These are phyloP conservation scores for Scelioninae gen. 1 DNA, from an alignment of 2,888 invertebrate genomes.

Conservation along the genomic window DNA sequence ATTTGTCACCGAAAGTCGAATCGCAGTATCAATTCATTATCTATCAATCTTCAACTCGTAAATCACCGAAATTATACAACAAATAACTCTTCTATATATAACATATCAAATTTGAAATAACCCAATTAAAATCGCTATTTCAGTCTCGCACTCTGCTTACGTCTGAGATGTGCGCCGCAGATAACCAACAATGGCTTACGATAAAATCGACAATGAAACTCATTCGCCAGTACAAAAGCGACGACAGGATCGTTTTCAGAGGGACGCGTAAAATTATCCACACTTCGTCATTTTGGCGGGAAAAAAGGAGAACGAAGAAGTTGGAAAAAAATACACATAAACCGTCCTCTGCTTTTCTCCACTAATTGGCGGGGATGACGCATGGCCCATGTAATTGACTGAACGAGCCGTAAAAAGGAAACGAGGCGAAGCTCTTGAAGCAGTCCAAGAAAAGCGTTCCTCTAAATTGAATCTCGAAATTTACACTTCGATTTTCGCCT, in stretches of 20 bases:
- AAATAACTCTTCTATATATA: too few species aligned
- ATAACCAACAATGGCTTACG: background rate
- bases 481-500: slow-evolving; percentile 50
- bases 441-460: slow-evolving; percentile 52
- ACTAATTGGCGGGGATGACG: slow-evolving; percentile 84
- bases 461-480: slow-evolving; percentile 58
- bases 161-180: too few species aligned
- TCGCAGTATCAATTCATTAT: too few species aligned
- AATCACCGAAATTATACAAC: too few species aligned
- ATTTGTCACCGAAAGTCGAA: too few species aligned
- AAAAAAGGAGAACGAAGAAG: slow-evolving; percentile 27
- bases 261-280: slow-evolving; percentile 80
- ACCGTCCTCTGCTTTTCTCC: slow-evolving; percentile 74
- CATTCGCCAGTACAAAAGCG: slow-evolving; percentile 57
- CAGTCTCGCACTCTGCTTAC: too few species aligned
- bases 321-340: slow-evolving; percentile 42
- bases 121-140: background rate
- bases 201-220: slow-evolving; percentile 43
- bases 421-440: slow-evolving; percentile 65
- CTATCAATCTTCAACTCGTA: too few species aligned
- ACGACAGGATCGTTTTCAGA: slow-evolving; percentile 73
- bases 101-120: too few species aligned
- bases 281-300: slow-evolving; percentile 74
- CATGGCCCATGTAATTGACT: slow-evolving; percentile 82
- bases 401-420: slow-evolving; percentile 78